Base-by-base conservation (phyloP, 2,797 vertebrate species). In the Percopsis omiscomaycus region DNA sequence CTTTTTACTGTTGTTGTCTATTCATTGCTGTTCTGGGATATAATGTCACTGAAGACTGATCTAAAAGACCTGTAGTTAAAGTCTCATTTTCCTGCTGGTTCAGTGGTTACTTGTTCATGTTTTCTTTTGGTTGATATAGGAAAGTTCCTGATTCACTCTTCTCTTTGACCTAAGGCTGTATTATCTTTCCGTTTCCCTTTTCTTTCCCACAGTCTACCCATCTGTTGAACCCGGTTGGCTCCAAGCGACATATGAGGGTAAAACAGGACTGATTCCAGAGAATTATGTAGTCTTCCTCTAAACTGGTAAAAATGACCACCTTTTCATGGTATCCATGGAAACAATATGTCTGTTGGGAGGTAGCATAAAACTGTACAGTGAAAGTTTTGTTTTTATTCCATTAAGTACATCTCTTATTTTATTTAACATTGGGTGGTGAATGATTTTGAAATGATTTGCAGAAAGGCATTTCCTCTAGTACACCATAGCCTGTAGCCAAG, bases 181-280 rank as follows among this genome's bases (percentile, higher is more conserved):
- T 2, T 77, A 61, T 55, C 8, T 56, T 52, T 63, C 22, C 28
- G 69, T 15, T 55, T 1, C 80, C 71, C 22, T 69, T 15, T 55
- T 1, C 78, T 70, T 44, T 60, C 22, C n/a, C 48, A 28, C 72
- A 98, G 97, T 98, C 63, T 96, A 97, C 86, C 89, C 93, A 1
- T 98, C 97, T 14, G 93, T 97, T 82, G 95, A 98, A 90, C 97
- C 96, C 46, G 96, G 95, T 77, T 98, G 97, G 96, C 91, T 98
- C 73, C 96, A 98, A 87, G 96, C 95, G 79, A 98, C 96, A 14
- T 95, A 94, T 9, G 92, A 97, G 86, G 96, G 95, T 64, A 96
- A 90, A 93, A 97, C 95, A 50, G 96, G 96, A 83, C 91, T 98
- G 52, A 92, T 98, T 86, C 96, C 96, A 61, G 95, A 96, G 87